Conservation (phyloP, 2,888 invertebrate genomes). For the Atrina japonica region DNA sequence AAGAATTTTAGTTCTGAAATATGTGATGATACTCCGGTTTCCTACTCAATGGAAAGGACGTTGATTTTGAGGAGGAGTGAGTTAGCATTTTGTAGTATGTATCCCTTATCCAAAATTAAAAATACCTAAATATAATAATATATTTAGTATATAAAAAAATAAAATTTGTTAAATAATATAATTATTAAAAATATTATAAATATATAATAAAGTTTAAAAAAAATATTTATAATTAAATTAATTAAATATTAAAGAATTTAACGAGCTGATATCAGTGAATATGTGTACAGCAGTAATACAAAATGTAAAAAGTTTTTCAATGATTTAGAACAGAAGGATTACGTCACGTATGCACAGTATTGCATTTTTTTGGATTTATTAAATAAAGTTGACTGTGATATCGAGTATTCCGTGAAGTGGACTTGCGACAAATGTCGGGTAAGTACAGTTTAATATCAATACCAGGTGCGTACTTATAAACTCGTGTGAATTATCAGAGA, state of each 20-base stretch:
- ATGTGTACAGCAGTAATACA: background rate
- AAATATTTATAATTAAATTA: too few relatives aligned
- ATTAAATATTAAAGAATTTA: too few relatives aligned
- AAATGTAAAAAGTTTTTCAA: conserved; percentile 1
- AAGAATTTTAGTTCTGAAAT: too few relatives aligned
- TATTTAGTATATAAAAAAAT: too few relatives aligned
- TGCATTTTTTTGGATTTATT: conserved; percentile 29
- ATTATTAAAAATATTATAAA: too few relatives aligned
- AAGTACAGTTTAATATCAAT: conserved; percentile 16
- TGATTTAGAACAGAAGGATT: conserved; percentile 9
- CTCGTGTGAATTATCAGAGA: too few relatives aligned
- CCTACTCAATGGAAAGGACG: conserved; percentile 9
- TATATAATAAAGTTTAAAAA: too few relatives aligned
- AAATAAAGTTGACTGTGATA: conserved; percentile 35
- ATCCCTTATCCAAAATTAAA: conserved; percentile 1
- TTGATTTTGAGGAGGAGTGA: conserved; percentile 16
- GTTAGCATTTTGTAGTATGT: conserved; percentile 21
- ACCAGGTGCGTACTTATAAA: too few relatives aligned
- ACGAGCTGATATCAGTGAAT: background rate
- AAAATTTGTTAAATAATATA: too few relatives aligned
- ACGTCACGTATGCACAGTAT: conserved; percentile 10
- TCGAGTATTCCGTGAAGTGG: conserved; percentile 39
- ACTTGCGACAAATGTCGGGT: conserved; percentile 37
- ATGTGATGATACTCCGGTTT: too few relatives aligned
- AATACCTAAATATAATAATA: too few relatives aligned